Evolutionary conservation across 2,888 invertebrate genomes (phyloP).

Genomic region (Diplolepis rosae): DNA sequence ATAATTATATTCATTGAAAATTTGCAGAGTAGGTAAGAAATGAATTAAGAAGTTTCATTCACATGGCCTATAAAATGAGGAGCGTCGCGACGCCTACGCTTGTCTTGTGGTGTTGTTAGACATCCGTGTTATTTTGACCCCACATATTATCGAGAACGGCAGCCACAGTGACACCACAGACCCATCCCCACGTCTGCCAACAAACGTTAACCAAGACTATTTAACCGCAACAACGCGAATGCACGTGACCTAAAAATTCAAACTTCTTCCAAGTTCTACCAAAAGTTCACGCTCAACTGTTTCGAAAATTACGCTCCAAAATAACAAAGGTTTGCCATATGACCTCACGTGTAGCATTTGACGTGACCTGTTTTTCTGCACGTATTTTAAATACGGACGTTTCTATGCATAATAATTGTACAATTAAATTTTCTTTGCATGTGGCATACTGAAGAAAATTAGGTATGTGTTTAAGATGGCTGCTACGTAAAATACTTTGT

Average conservation of each 20-base stretch:
- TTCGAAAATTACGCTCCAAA: neutral
- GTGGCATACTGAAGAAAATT: too few species aligned
- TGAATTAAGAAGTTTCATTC: slow-evolving; percentile 18
- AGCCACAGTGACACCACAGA: neutral
- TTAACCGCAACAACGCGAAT: too few species aligned
- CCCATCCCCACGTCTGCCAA: neutral
- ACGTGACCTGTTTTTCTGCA: neutral
- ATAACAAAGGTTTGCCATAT: neutral
- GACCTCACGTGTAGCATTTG: neutral
- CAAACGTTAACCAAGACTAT: neutral
- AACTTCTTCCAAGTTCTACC: neutral
- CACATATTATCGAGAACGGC: neutral
- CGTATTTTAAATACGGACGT: neutral
- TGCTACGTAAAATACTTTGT: too few species aligned
- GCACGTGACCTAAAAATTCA: neutral
- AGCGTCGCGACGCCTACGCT: neutral
- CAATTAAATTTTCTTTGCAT: neutral
- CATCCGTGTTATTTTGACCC: neutral
- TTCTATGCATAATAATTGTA: neutral
- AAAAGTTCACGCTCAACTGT: neutral
- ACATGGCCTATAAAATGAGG: neutral
- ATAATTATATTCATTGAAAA: neutral
- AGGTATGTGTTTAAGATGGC: too few species aligned
- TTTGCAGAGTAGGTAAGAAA: neutral
- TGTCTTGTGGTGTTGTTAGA: neutral